Evolutionary conservation across 1,140 invertebrate species (phyloP).

Genomic region (Heliconius hermathena): DNA sequence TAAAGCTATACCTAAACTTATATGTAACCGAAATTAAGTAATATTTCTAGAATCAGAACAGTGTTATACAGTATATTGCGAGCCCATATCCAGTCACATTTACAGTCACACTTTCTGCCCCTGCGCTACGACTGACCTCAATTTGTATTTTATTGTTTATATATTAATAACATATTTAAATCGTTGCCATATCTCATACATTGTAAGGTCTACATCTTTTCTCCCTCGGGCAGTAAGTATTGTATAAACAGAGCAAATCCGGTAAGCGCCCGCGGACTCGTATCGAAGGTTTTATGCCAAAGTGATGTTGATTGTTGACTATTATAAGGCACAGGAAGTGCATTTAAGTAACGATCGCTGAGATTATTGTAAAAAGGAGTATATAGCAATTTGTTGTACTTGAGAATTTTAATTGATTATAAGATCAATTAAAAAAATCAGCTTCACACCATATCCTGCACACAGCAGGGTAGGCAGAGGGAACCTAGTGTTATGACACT

Average conservation of each 20-base stretch:
- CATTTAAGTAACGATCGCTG: slow-evolving; percentile 28
- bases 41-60: no score
- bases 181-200: slow-evolving; percentile 7
- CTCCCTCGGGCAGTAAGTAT: slow-evolving; percentile 57
- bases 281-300: slow-evolving; percentile 42
- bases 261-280: slow-evolving; percentile 62
- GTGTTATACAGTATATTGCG: no score
- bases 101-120: no score
- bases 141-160: no score
- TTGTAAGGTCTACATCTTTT: slow-evolving; percentile 33
- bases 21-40: no score
- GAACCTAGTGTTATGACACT: no score
- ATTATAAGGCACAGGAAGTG: slow-evolving; percentile 33
- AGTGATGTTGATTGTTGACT: slow-evolving; percentile 41
- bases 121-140: no score
- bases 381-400: not conserved
- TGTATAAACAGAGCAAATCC: slow-evolving; percentile 75
- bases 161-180: not conserved
- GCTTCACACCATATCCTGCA: no score
- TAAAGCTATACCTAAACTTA: no score
- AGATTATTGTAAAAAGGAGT: not conserved
- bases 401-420: not conserved
- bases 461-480: no score
- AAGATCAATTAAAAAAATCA: no score
- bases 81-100: no score